A percentile compares a stretch with the other conserved stretches of the same genome.
These are phyloP conservation scores for Neomicropteryx cornuta DNA, from an alignment of 1,140 invertebrate species.

Conservation along the genomic window DNA sequence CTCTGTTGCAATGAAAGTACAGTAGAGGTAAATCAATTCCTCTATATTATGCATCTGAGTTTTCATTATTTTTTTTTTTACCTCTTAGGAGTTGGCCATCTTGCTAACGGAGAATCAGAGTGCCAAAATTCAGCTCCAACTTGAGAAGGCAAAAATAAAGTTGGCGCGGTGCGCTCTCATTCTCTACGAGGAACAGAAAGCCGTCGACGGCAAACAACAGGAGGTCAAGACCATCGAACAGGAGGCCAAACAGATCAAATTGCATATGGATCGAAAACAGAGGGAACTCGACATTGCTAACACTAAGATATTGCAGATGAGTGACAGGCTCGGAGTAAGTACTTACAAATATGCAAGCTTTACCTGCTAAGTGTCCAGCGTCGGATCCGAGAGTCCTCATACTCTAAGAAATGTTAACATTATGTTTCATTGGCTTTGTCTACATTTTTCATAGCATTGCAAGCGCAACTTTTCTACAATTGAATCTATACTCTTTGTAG, in stretches of 20 bases:
- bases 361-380: too few relatives aligned
- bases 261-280: slow-evolving; percentile 38
- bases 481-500: too few relatives aligned
- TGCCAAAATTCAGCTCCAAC: slow-evolving; percentile 44
- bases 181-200: slow-evolving; percentile 29
- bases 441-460: too few relatives aligned
- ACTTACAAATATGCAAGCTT: slow-evolving; percentile 1
- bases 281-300: slow-evolving; percentile 39
- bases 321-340: slow-evolving; percentile 34
- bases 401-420: too few relatives aligned
- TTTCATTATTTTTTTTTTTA: too few relatives aligned
- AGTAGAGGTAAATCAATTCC: too few relatives aligned
- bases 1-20: too few relatives aligned
- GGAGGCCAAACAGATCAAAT: slow-evolving; percentile 36
- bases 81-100: slow-evolving; percentile 43
- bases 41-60: too few relatives aligned
- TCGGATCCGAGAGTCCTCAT: too few relatives aligned
- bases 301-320: slow-evolving; percentile 43
- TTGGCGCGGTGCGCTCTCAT: slow-evolving; percentile 15
- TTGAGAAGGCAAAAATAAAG: slow-evolving; percentile 42
- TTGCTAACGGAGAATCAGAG: slow-evolving; percentile 50
- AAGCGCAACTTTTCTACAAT: too few relatives aligned
- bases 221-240: slow-evolving; percentile 38
- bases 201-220: slow-evolving; percentile 21
- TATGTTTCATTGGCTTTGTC: too few relatives aligned